phyloP scores from a whole-genome alignment of 2,888 invertebrate genomes.

The Heteromurus nitidus region DNA sequence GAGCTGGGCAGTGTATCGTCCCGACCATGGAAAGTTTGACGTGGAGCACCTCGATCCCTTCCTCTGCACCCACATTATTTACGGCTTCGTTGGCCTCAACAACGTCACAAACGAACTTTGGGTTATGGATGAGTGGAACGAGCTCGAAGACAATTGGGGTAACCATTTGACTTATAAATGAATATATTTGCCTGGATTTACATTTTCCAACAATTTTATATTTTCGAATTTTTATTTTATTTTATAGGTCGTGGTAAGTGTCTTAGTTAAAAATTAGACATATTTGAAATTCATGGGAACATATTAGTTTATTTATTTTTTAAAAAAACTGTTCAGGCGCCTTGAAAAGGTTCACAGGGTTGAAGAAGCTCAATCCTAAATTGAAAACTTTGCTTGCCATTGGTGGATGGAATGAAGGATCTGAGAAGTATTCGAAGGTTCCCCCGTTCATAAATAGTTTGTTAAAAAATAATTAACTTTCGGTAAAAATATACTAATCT shows the following conservation, averaged over 20 bases:
- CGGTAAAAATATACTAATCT: too few relatives aligned
- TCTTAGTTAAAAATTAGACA: too few relatives aligned
- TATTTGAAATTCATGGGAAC: too few relatives aligned
- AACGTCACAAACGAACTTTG: slow-evolving; percentile 75
- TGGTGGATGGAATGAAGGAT: slow-evolving; percentile 79
- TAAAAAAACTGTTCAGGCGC: too few relatives aligned
- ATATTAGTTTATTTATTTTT: too few relatives aligned
- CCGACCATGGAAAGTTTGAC: slow-evolving; percentile 81
- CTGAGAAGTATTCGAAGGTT: slow-evolving; percentile 79
- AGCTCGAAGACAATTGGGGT: slow-evolving; percentile 81
- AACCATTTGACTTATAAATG: too few relatives aligned
- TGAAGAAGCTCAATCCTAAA: slow-evolving; percentile 74
- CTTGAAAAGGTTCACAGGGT: slow-evolving; percentile 74
- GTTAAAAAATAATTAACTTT: too few relatives aligned
- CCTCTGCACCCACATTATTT: slow-evolving; percentile 77
- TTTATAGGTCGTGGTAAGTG: too few relatives aligned
- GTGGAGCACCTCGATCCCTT: slow-evolving; percentile 76
- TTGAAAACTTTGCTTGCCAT: slow-evolving; percentile 75
- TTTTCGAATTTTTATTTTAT: too few relatives aligned
- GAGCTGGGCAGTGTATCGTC: slow-evolving; percentile 85
- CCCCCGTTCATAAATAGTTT: too few relatives aligned
- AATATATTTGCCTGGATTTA: too few relatives aligned
- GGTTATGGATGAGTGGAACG: slow-evolving; percentile 76
- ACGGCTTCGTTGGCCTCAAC: slow-evolving; percentile 84
- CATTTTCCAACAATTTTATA: too few relatives aligned